Evolutionary conservation across 1,140 invertebrate genomes (phyloP).

Genomic region (Drosophila eugracilis): DNA sequence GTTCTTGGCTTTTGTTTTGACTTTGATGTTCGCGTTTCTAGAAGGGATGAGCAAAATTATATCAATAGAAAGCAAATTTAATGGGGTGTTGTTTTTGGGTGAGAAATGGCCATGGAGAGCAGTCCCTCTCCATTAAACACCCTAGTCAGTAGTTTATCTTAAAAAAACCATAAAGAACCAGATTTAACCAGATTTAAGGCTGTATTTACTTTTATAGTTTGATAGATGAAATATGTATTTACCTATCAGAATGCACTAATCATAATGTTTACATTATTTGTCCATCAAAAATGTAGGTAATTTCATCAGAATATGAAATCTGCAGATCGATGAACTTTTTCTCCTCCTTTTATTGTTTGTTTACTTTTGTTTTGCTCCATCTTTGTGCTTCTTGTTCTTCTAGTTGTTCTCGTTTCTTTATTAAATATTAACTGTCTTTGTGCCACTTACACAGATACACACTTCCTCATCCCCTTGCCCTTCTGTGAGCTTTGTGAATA

Average conservation of each 20-base stretch:
- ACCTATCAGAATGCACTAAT: no score
- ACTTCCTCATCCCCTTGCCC: neutral
- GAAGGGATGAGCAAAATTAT: neutral
- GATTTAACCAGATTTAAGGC: no score
- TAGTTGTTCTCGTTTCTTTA: conserved; percentile 26
- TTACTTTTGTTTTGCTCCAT: neutral
- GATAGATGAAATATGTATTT: no score
- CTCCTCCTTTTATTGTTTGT: conserved; percentile 3
- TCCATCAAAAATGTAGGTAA: neutral
- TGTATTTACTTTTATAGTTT: no score
- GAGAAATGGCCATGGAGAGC: no score
- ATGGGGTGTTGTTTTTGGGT: conserved; percentile 15
- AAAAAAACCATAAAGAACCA: no score
- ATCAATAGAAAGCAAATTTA: conserved; percentile 12
- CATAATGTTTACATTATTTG: no score
- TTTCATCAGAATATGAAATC: conserved; percentile 19
- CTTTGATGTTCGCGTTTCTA: conserved; percentile 50
- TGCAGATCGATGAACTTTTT: conserved; percentile 4
- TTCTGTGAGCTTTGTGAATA: conserved; percentile 5
- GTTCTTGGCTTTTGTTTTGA: conserved; percentile 70
- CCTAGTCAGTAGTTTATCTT: no score
- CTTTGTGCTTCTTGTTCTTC: neutral
- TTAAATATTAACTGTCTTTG: conserved; percentile 51
- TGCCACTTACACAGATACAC: conserved; percentile 20
- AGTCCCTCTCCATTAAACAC: no score